Base-by-base conservation (phyloP, 2,888 invertebrate genomes). In the Therioaphis trifolii region DNA sequence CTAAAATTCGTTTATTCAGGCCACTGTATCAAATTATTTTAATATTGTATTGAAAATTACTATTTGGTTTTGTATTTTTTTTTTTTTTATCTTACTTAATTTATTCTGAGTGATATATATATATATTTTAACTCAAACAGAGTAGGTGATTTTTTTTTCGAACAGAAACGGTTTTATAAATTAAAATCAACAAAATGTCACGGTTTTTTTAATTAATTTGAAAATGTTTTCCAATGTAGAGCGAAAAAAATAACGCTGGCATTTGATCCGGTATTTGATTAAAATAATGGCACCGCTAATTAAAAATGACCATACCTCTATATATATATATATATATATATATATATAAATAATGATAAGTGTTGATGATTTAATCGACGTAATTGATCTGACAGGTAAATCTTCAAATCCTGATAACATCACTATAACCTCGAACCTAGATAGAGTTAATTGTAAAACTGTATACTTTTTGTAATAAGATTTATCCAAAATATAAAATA, bases 111-210 rank as follows among this genome's bases (percentile, higher is more conserved):
- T 52, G 52, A 52, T 52, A 52, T 49, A 49, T 49, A 18, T 49
- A 18, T 43, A 43, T 46, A 46, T 46, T 46, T 12, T 12, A 46
- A 15, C 46, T 11, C 46, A 46, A 46, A 46, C 11, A 46, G 46
- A 58, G 21, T 24, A 58, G 58, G 58, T 58, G 58, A 58, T 58
- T 58, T 58, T 58, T 55, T 55, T 55, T 58, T 58, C 21, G 18
- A 58, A 24, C 58, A 58, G 46, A n/a, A n/a, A 35, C 52, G 7
- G 72, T 72, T 49, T 72, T 49, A 35, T 72, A 52, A 72, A 72
- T 72, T 72, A 72, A 72, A 72, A 52, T 52, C 29, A 52, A 29
- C 29, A 72, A 72, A 72, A 29, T 52, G 29, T 29, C 52, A 52
- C n/a, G 29, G 0, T 52, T 72, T 40, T 66, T 72, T 72, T 21